These are phyloP conservation scores for Clarias pachynema DNA, from an alignment of 2,797 vertebrate species.

Conservation along the genomic window DNA sequence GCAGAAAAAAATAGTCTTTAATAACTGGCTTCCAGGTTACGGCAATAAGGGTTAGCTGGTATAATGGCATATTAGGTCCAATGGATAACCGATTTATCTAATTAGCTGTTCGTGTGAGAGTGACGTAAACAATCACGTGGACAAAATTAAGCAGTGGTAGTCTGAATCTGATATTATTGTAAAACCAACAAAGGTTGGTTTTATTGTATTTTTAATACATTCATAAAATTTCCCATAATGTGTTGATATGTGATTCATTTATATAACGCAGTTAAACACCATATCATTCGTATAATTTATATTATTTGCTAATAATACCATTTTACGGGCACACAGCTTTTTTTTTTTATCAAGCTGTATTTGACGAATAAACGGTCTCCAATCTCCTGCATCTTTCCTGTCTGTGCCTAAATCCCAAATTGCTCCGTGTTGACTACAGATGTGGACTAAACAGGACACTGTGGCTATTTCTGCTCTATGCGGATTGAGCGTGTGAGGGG, in stretches of 20 bases:
- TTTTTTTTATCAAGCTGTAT: not conserved
- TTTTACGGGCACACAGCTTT: not conserved
- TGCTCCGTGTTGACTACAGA: not conserved
- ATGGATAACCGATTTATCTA: constrained; percentile 32
- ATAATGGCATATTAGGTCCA: not conserved
- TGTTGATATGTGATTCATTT: not conserved
- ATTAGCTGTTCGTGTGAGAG: constrained; percentile 35
- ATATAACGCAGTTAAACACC: not conserved
- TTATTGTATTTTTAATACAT: too few relatives aligned
- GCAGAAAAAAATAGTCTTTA: not conserved
- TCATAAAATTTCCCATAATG: not conserved
- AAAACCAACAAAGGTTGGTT: not conserved
- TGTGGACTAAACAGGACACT: not conserved
- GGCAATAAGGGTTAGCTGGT: not conserved
- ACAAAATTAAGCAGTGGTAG: not conserved
- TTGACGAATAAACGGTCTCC: not conserved
- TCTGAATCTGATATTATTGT: too few relatives aligned
- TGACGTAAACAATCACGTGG: not conserved
- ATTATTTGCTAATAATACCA: not conserved
- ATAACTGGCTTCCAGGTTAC: not conserved
- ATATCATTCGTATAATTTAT: not conserved
- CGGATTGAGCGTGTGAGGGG: not conserved
- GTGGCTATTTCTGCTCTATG: not conserved
- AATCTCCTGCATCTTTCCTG: too few relatives aligned
- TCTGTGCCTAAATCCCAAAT: not conserved